Percentiles rank a stretch among this genome's conserved stretches.
Evolutionary conservation across 2,888 invertebrate species (phyloP).

Genomic region (Cosmopolites sordidus): DNA sequence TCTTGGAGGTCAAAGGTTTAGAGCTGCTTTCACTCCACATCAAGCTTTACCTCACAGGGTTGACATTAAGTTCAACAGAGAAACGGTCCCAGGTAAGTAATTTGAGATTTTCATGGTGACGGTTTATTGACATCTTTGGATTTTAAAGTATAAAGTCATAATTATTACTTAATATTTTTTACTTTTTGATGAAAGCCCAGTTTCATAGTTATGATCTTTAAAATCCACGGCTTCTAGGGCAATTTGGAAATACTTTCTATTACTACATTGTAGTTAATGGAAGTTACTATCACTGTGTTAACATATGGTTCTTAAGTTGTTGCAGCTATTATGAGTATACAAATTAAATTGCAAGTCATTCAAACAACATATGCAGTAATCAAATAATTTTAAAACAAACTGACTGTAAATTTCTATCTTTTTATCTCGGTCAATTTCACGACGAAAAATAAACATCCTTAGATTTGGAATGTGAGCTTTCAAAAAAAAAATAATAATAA

Average conservation of each 20-base stretch:
- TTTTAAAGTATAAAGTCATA: background rate
- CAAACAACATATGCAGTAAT: no score
- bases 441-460: no score
- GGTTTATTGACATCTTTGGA: background rate
- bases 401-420: no score
- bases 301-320: no score
- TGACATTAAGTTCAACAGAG: constrained; percentile 91
- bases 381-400: no score
- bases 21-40: constrained; percentile 91
- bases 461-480: no score
- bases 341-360: no score
- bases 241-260: background rate
- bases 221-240: background rate
- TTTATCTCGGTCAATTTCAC: no score
- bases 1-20: constrained; percentile 81
- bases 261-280: no score
- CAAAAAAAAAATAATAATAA: no score
- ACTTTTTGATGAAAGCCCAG: background rate
- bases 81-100: constrained; percentile 80
- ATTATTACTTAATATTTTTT: background rate
- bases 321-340: no score
- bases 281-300: no score
- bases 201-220: background rate
- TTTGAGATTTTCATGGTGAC: background rate
- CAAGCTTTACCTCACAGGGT: constrained; percentile 81